A percentile compares a stretch with the other conserved stretches of the same genome.
Conservation (phyloP, 2,888 invertebrate genomes). For the Ptilodon capucinus region DNA sequence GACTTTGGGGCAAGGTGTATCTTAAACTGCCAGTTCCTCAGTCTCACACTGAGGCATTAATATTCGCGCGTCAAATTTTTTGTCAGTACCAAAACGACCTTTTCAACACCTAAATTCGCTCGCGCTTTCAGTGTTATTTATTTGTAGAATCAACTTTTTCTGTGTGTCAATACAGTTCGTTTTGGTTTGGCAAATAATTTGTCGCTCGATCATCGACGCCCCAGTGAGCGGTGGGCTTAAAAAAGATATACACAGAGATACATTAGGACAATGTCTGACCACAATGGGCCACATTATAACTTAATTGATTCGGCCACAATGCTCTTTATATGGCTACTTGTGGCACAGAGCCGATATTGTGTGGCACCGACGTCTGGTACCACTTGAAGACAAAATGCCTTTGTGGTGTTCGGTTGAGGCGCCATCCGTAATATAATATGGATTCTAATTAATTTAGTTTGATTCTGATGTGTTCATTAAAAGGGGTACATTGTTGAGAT, state of each 20-base stretch:
- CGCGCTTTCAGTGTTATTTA: too few relatives aligned
- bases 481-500: constrained; percentile 21
- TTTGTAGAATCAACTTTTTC: too few relatives aligned
- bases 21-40: too few relatives aligned
- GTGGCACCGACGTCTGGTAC: constrained; percentile 1
- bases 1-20: too few relatives aligned
- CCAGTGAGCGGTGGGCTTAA: too few relatives aligned
- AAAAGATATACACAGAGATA: neutral
- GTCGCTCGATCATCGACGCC: too few relatives aligned
- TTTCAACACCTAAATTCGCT: too few relatives aligned
- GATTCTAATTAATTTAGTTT: constrained; percentile 1
- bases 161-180: too few relatives aligned
- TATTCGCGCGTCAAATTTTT: too few relatives aligned
- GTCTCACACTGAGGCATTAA: too few relatives aligned
- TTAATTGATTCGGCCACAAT: constrained; percentile 5
- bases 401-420: constrained; percentile 2
- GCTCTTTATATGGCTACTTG: constrained; percentile 3
- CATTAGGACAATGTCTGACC: neutral
- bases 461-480: constrained; percentile 15
- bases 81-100: too few relatives aligned
- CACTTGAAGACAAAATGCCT: constrained; percentile 6
- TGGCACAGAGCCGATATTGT: constrained; percentile 4
- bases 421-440: constrained; percentile 6
- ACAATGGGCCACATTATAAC: constrained; percentile 3
- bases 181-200: too few relatives aligned